These are phyloP conservation scores for Dipodomys merriami DNA, from an alignment of 2,113 vertebrate genomes.

Conservation along the genomic window DNA sequence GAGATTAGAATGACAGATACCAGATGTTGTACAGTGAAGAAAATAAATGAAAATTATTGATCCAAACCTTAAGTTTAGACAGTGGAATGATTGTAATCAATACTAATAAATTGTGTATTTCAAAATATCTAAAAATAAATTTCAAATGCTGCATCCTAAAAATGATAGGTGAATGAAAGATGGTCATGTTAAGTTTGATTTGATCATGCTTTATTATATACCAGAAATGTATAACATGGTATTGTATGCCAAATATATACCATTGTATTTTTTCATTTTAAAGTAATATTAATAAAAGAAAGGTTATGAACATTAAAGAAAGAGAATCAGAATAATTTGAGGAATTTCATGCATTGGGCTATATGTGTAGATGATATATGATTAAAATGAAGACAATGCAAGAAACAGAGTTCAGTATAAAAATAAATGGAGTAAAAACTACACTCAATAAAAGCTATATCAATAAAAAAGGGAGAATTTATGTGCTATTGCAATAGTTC, in stretches of 20 bases:
- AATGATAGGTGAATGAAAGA: not conserved
- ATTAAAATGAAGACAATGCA: not conserved
- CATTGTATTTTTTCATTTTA: not conserved
- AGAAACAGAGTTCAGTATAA: not conserved
- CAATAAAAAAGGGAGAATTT: not conserved
- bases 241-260: not conserved
- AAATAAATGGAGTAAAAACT: not conserved
- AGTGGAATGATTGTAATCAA: not conserved
- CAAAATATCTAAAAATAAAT: slow-evolving; percentile 10
- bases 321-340: not conserved
- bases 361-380: not conserved
- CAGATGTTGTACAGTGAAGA: not conserved
- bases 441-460: not conserved
- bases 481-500: accelerated
- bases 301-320: not conserved
- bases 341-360: not conserved
- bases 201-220: not conserved
- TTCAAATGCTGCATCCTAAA: slow-evolving; percentile 12
- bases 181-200: not conserved
- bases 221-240: not conserved
- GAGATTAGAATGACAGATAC: not conserved
- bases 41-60: not conserved
- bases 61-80: not conserved
- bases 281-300: not conserved
- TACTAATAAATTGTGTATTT: not conserved